Percentiles rank a stretch among this genome's conserved stretches.
Evolutionary conservation across 2,888 invertebrate species (phyloP).

Genomic region (Operophtera brumata): DNA sequence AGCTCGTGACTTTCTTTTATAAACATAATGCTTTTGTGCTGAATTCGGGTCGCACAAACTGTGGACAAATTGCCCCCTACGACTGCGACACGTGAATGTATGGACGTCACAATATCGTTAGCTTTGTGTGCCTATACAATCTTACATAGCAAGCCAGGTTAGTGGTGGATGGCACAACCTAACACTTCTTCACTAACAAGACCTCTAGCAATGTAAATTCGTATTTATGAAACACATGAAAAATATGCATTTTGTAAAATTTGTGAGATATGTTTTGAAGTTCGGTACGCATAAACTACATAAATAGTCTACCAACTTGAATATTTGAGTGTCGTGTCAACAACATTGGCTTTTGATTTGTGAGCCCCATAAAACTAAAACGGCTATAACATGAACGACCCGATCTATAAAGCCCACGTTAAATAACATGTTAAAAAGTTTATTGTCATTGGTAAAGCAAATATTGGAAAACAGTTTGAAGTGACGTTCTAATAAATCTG

Average conservation of each 20-base stretch:
- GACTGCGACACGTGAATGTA: slow-evolving; percentile 45
- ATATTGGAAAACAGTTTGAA: no score
- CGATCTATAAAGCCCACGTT: no score
- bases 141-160: slow-evolving; percentile 8
- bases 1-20: slow-evolving; percentile 36
- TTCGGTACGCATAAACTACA: not conserved
- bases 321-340: not conserved
- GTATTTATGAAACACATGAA: no score
- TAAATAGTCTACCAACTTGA: not conserved
- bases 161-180: not conserved
- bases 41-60: slow-evolving; percentile 39
- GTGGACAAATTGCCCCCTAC: slow-evolving; percentile 38
- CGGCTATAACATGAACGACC: not conserved
- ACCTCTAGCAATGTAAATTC: not conserved
- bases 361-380: slow-evolving; percentile 5
- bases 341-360: slow-evolving; percentile 10
- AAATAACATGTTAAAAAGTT: no score
- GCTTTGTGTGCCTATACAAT: slow-evolving; percentile 29
- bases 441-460: no score
- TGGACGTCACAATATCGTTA: slow-evolving; percentile 33
- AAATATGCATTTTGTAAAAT: no score
- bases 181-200: not conserved
- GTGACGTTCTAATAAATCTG: no score
- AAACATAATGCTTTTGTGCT: no score
- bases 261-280: no score